These are phyloP conservation scores for Heterotilapia buettikoferi DNA, from an alignment of 2,113 vertebrate species.

Conservation along the genomic window DNA sequence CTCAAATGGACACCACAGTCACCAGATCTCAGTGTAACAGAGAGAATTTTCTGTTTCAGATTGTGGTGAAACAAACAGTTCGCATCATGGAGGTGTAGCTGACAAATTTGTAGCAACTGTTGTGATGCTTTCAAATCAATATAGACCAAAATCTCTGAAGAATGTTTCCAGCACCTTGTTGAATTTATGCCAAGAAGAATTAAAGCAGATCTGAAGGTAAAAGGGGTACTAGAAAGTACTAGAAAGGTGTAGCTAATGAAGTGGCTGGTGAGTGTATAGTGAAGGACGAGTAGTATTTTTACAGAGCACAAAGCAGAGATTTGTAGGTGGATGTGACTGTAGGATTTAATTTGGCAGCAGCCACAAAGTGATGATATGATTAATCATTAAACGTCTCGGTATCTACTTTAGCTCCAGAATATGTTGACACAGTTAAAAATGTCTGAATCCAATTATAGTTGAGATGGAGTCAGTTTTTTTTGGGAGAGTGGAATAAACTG, in stretches of 20 bases:
- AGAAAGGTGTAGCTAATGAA: background rate
- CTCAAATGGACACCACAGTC: background rate
- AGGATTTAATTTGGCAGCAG: background rate
- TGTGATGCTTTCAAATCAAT: background rate
- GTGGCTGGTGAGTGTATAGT: background rate
- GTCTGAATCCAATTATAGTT: slow-evolving; percentile 36
- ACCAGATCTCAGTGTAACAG: background rate
- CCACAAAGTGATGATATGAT: background rate
- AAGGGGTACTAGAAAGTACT: background rate
- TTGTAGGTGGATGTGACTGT: background rate
- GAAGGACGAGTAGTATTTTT: background rate
- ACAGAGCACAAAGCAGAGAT: background rate
- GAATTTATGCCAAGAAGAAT: background rate
- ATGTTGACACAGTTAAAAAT: background rate
- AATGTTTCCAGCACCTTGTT: background rate
- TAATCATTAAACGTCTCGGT: background rate
- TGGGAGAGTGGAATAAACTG: slow-evolving; percentile 18
- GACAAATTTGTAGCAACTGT: background rate
- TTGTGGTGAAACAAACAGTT: background rate
- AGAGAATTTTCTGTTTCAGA: background rate
- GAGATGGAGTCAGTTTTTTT: slow-evolving; percentile 16
- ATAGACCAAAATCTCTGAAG: background rate
- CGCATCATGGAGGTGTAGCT: background rate
- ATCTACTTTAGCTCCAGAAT: background rate
- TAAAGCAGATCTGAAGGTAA: background rate